Conservation (phyloP, 2,113 vertebrate genomes). For the Macquaria ambigua region DNA sequence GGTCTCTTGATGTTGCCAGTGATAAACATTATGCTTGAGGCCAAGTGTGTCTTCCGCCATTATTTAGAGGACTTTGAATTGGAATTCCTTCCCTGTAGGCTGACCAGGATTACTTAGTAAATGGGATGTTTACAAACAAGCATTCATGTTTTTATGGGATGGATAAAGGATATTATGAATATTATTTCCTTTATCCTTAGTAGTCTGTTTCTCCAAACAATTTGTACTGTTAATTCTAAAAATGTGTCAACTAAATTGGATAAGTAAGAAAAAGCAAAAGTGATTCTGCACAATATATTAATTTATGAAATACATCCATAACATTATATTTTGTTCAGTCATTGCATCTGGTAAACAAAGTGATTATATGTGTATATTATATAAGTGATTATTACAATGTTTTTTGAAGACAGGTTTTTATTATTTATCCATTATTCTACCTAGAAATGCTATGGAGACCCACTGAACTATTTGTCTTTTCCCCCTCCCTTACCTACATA, state of each 20-base stretch:
- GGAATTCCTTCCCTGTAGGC: constrained; percentile 65
- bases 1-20: constrained; percentile 73
- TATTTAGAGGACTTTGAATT: constrained; percentile 74
- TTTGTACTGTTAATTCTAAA: background rate
- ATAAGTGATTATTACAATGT: background rate
- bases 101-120: constrained; percentile 57
- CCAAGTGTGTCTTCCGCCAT: constrained; percentile 75
- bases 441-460: background rate
- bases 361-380: too few species aligned
- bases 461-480: background rate
- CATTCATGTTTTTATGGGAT: constrained; percentile 28
- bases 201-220: background rate
- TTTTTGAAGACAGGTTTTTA: background rate
- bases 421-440: background rate
- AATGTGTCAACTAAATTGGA: background rate
- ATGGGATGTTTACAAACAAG: constrained; percentile 63
- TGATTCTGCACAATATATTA: background rate
- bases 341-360: background rate
- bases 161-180: constrained; percentile 38
- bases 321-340: background rate
- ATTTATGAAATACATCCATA: background rate
- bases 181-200: constrained; percentile 13
- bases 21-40: constrained; percentile 78
- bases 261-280: background rate
- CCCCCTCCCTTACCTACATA: background rate